Conservation (phyloP, 1,140 invertebrate genomes). For the Magallana ariakensis region DNA sequence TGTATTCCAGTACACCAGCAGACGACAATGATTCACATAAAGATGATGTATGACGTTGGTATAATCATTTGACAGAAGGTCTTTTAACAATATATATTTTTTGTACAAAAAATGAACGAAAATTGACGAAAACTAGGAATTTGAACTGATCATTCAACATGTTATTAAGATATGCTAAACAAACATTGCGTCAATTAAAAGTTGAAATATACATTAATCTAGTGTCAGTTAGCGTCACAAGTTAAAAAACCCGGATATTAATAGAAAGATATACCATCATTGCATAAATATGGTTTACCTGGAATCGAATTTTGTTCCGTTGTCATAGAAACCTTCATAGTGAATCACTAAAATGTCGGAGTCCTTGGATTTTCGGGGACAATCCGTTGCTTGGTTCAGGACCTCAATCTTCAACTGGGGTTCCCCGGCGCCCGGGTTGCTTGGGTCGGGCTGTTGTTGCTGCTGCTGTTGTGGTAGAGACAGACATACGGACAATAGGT, state of each 20-base stretch:
- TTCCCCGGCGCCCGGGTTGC: not conserved
- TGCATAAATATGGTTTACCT: slow-evolving; percentile 35
- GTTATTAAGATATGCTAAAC: not conserved
- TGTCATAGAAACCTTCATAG: slow-evolving; percentile 54
- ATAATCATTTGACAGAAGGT: not conserved
- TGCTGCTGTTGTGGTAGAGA: not conserved
- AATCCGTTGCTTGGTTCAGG: slow-evolving; percentile 31
- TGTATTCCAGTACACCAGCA: not conserved
- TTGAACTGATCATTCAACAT: slow-evolving; percentile 13
- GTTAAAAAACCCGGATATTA: not conserved
- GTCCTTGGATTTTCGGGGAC: slow-evolving; percentile 48
- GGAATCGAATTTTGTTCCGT: slow-evolving; percentile 57
- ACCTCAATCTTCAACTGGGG: not conserved
- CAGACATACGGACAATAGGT: slow-evolving; percentile 15
- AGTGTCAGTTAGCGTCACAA: not conserved
- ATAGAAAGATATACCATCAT: not conserved
- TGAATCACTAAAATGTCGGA: slow-evolving; percentile 52
- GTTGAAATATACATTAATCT: not conserved
- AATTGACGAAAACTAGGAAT: not conserved
- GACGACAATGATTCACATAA: not conserved
- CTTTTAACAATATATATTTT: not conserved
- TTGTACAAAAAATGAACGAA: not conserved
- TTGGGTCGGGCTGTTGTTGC: not conserved
- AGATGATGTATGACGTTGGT: not conserved
- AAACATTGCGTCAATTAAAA: not conserved